Evolutionary conservation across 2,888 invertebrate genomes (phyloP).

Genomic region (Mythimna ferrago): DNA sequence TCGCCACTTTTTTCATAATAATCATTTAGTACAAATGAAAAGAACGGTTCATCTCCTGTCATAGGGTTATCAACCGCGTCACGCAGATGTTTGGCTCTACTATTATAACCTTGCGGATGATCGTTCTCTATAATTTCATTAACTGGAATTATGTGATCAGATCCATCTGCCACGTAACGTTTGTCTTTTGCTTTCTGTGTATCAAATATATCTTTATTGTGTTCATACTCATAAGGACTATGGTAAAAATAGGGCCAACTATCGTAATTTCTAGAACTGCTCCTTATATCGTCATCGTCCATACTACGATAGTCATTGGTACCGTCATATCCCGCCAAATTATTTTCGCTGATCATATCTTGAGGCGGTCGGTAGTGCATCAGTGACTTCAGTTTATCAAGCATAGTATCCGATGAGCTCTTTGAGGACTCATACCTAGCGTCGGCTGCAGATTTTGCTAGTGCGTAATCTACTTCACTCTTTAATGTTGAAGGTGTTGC

Average conservation of each 20-base stretch:
- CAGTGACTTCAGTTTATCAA: slow-evolving; percentile 72
- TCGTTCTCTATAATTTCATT: slow-evolving; percentile 78
- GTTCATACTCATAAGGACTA: slow-evolving; percentile 78
- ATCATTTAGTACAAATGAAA: slow-evolving; percentile 81
- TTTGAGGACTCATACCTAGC: slow-evolving; percentile 70
- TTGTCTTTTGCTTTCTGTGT: slow-evolving; percentile 81
- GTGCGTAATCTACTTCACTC: slow-evolving; percentile 64
- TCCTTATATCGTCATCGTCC: slow-evolving; percentile 81
- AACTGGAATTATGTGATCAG: slow-evolving; percentile 77
- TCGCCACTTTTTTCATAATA: slow-evolving; percentile 77
- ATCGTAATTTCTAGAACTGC: slow-evolving; percentile 73
- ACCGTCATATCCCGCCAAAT: slow-evolving; percentile 43
- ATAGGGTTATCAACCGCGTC: slow-evolving; percentile 77
- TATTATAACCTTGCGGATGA: slow-evolving; percentile 53
- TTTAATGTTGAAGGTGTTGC: slow-evolving; percentile 41
- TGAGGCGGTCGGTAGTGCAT: slow-evolving; percentile 73
- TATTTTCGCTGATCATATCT: slow-evolving; percentile 53
- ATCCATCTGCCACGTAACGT: slow-evolving; percentile 69
- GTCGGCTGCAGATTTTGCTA: slow-evolving; percentile 68
- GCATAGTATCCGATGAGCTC: slow-evolving; percentile 67
- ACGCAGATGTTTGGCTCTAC: slow-evolving; percentile 47
- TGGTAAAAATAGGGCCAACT: slow-evolving; percentile 80
- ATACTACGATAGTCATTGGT: slow-evolving; percentile 68
- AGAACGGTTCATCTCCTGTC: slow-evolving; percentile 78
- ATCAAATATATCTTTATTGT: slow-evolving; percentile 70